Base-by-base conservation (phyloP, 2,113 vertebrate species). In the Brachirus orientalis region DNA sequence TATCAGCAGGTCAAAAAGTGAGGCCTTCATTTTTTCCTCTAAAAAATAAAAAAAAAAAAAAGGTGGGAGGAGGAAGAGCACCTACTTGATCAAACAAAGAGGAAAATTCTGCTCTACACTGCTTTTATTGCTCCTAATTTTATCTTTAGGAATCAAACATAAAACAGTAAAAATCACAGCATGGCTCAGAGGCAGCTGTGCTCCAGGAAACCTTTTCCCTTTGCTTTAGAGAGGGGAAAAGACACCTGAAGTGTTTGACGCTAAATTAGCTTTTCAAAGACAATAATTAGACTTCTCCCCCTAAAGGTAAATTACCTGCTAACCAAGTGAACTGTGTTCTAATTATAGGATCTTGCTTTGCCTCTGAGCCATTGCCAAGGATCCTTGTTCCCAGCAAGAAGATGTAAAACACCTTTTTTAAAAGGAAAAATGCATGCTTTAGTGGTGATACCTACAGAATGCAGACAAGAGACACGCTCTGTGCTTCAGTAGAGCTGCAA, bases 231-330 rank as follows among this genome's bases (percentile, higher is more conserved):
- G 85, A 90, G 86, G 82, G 70, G 86, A 77, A 74, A 85, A 91
- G 89, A 90, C 90, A 93, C 92, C 91, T 92, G 88, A 93, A 93
- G 92, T 93, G 89, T 89, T 92, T 89, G 89, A 91, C 80, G 88
- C 90, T 88, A 93, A 94, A 94, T 93, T 90, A 92, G 91, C 88
- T 92, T 94, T 92, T 93, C 90, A 92, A 90, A 92, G 87, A 90
- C 92, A 93, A 94, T 94, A 94, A 93, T 93, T 94, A 94, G 91
- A 92, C 92, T 92, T 92, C 84, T 84, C 70, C 80, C 84, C 93
- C 92, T 91, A 71, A 91, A 92, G 92, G 90, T 94, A 92, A 92
- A 94, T 93, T 92, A 93, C 92, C 93, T 94, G 92, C 91, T 92
- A 89, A 87, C 88, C 90, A 90, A 92, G 88, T 93, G 91, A 93